Percentiles rank a stretch among this genome's conserved stretches.
Conservation (phyloP, 2,797 vertebrate genomes). For the Alauda arvensis region DNA sequence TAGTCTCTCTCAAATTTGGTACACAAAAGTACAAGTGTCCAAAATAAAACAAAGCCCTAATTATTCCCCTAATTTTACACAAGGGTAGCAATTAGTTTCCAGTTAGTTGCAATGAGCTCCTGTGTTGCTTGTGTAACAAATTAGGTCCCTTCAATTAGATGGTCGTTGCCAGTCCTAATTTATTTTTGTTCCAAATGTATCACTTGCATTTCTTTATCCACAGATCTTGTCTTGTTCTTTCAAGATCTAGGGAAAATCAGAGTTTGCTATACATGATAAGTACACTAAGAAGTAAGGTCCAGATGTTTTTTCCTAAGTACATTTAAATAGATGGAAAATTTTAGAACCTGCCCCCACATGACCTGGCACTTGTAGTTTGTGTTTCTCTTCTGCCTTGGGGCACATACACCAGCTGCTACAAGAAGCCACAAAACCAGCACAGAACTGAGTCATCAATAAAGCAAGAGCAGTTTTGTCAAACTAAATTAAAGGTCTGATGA, state of each 20-base stretch:
- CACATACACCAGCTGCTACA: neutral
- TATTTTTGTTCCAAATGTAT: neutral
- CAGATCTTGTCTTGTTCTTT: neutral
- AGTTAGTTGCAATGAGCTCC: neutral
- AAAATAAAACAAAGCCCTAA: constrained; percentile 8
- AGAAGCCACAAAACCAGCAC: neutral
- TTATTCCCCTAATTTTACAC: neutral
- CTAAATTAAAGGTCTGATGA: neutral
- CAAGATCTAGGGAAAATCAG: neutral
- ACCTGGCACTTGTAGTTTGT: neutral
- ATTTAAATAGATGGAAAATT: neutral
- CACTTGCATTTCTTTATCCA: neutral
- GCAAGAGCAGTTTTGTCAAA: neutral
- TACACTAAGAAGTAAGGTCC: neutral
- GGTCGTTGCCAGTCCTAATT: neutral
- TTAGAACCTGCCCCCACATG: neutral
- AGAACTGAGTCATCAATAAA: neutral
- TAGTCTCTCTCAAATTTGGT: neutral
- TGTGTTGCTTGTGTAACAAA: constrained; percentile 1
- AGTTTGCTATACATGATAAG: neutral
- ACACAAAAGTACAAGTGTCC: neutral
- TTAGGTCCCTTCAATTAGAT: neutral
- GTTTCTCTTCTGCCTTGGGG: neutral
- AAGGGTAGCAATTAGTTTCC: neutral
- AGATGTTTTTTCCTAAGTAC: neutral